Conservation (phyloP, 2,113 vertebrate species). For the Scatophagus argus region DNA sequence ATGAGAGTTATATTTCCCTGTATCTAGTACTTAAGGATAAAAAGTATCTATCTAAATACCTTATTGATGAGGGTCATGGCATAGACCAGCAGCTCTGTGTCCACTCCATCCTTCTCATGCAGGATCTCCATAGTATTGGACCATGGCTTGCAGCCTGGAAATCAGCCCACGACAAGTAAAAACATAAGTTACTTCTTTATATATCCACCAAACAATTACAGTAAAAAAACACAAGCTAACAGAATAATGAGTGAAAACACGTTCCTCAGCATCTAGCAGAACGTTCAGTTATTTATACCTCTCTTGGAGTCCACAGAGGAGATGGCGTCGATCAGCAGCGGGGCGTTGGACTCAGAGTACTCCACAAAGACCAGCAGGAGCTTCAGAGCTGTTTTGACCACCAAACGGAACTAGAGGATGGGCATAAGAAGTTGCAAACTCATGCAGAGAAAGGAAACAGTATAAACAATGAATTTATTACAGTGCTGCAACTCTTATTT, state of each 20-base stretch:
- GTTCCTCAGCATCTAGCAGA: background rate
- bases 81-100: conserved; percentile 94
- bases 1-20: background rate
- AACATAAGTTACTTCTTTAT: background rate
- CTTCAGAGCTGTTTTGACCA: conserved; percentile 95
- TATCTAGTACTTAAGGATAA: background rate
- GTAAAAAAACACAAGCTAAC: background rate
- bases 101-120: conserved; percentile 94
- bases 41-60: conserved; percentile 82
- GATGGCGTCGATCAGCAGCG: conserved; percentile 89
- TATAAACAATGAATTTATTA: background rate
- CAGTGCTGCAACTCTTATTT: background rate
- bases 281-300: conserved; percentile 80
- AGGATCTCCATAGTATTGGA: conserved; percentile 94
- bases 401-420: conserved; percentile 89
- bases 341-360: conserved; percentile 91
- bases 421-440: conserved; percentile 6
- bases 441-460: background rate
- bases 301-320: conserved; percentile 87
- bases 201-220: background rate
- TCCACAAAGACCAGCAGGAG: conserved; percentile 96
- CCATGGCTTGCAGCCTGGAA: conserved; percentile 88
- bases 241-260: background rate
- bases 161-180: background rate
- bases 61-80: conserved; percentile 96